phyloP scores from a whole-genome alignment of 2,888 invertebrate genomes.

The Arge pagana region DNA sequence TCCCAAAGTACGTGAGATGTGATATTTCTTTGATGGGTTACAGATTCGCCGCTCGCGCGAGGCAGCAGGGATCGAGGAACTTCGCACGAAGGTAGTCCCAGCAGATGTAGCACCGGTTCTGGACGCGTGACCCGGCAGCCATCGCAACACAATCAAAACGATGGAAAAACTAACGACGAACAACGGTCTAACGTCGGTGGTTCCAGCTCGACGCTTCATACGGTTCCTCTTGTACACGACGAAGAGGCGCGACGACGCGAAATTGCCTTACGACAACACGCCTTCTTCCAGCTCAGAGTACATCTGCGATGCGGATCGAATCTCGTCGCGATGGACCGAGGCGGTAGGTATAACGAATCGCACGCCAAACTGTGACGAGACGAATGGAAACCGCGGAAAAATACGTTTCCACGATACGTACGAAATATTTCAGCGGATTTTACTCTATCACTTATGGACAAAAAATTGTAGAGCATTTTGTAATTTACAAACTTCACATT shows the following conservation, averaged over 20 bases:
- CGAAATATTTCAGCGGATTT: no score
- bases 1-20: no score
- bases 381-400: no score
- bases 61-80: constrained; percentile 50
- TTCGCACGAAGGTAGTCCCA: constrained; percentile 52
- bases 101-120: constrained; percentile 48
- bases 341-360: no score
- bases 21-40: no score
- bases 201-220: constrained; percentile 23
- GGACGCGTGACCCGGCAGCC: constrained; percentile 47
- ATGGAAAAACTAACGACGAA: constrained; percentile 23
- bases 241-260: constrained; percentile 74
- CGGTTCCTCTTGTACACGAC: constrained; percentile 60
- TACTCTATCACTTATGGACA: no score
- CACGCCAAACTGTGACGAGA: no score
- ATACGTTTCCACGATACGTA: no score
- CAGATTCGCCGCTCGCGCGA: constrained; percentile 62
- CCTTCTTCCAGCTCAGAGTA: constrained; percentile 90
- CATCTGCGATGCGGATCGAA: constrained; percentile 87
- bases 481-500: no score
- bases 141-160: constrained; percentile 28
- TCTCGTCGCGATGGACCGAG: constrained; percentile 92
- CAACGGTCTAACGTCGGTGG: constrained; percentile 11
- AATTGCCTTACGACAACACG: constrained; percentile 78
- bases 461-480: no score